Percentiles rank a stretch among this genome's conserved stretches.
Evolutionary conservation across 2,797 vertebrate genomes (phyloP).

Genomic region (Steatocranus sp.): DNA sequence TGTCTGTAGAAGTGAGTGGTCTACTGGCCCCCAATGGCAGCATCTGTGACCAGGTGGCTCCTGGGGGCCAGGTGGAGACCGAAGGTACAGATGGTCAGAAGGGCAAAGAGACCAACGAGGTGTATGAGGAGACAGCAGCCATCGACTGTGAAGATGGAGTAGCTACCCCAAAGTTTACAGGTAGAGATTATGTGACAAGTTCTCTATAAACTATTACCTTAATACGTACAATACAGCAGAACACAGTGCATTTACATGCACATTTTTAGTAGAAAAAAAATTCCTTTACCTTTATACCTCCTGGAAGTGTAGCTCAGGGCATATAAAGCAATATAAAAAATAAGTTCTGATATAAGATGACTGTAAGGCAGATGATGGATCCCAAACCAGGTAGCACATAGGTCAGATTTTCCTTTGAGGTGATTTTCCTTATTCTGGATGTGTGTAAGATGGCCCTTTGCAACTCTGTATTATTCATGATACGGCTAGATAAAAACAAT

Average conservation of each 20-base stretch:
- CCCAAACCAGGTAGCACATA: neutral
- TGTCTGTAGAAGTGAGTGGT: slow-evolving; percentile 61
- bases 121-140: slow-evolving; percentile 82
- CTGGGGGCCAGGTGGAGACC: slow-evolving; percentile 53
- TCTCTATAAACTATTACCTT: neutral
- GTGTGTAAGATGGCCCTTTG: slow-evolving; percentile 19
- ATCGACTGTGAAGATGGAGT: slow-evolving; percentile 79
- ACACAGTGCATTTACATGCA: neutral
- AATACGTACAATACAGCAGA: neutral
- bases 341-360: neutral
- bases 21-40: slow-evolving; percentile 75
- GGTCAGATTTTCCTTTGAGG: too few relatives aligned
- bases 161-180: slow-evolving; percentile 72
- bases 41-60: slow-evolving; percentile 60
- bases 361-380: neutral
- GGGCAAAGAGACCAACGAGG: slow-evolving; percentile 90
- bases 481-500: slow-evolving; percentile 41
- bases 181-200: slow-evolving; percentile 50
- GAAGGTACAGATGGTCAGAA: slow-evolving; percentile 69
- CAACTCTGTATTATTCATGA: slow-evolving; percentile 61
- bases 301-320: fast-evolving
- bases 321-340: neutral
- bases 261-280: neutral
- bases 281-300: neutral
- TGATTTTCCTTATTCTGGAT: neutral